Percentiles rank a stretch among this genome's conserved stretches.
Evolutionary conservation across 2,888 invertebrate species (phyloP).

Genomic region (Machimus rusticus): DNA sequence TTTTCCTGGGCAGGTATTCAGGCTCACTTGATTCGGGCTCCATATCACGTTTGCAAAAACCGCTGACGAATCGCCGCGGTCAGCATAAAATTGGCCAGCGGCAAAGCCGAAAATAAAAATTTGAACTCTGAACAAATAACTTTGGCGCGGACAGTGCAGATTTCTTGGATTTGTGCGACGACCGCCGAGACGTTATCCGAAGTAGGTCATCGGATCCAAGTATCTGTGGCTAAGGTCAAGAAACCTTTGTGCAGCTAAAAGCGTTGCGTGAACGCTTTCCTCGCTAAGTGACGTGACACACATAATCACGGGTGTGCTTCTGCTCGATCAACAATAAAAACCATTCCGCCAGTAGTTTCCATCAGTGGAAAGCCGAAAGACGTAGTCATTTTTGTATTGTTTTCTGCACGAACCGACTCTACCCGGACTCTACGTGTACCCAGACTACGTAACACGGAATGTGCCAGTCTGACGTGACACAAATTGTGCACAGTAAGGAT

Average conservation of each 20-base stretch:
- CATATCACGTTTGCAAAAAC: background rate
- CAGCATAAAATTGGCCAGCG: background rate
- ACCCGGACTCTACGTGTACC: background rate
- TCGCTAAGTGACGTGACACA: slow-evolving; percentile 6
- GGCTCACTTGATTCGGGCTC: background rate
- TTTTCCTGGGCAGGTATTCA: background rate
- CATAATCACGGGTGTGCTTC: background rate
- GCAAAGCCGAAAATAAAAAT: background rate
- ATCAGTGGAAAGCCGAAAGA: background rate
- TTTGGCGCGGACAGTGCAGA: background rate
- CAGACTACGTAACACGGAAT: background rate
- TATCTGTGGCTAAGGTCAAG: slow-evolving; percentile 21
- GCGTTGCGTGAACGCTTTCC: background rate
- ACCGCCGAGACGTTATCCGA: background rate
- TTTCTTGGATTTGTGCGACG: background rate
- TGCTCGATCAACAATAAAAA: background rate
- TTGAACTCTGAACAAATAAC: background rate
- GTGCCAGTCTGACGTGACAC: background rate
- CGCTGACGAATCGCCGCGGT: background rate
- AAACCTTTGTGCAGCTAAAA: background rate
- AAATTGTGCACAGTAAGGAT: slow-evolving; percentile 5
- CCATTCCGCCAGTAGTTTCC: background rate
- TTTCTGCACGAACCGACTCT: background rate
- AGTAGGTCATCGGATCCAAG: slow-evolving; percentile 4
- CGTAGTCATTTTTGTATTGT: background rate